Evolutionary conservation across 2,888 invertebrate species (phyloP), one percentile per base, ranked within the genome.

Genomic region (Epinotia brunnichana): DNA sequence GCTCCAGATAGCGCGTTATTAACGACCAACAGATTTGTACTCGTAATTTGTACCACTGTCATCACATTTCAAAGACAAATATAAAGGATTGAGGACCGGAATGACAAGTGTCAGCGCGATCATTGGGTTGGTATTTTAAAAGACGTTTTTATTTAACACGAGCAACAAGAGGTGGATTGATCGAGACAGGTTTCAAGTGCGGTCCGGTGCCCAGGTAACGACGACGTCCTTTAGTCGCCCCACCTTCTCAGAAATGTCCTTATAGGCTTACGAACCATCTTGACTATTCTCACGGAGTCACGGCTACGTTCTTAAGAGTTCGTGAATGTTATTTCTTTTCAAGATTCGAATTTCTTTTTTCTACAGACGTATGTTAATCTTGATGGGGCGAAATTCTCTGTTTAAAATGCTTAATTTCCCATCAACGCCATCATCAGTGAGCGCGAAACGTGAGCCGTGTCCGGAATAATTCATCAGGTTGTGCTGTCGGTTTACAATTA

Each of bases 31-130:
- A 91, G 91, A 92, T 93, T 92, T 92, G 93, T 93, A 90, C 82
- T 88, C 89, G 90, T 93, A 92, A 93, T 93, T 93, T 93, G 93
- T 93, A 93, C 90, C 88, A 91, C 91, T 93, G 93, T 93, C 93
- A 93, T 93, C 93, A 92, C 92, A 92, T 92, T 92, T 93, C 91
- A 92, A 93, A 93, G 93, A 93, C 93, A 93, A 93, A 92, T 91
- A 92, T 92, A 93, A 93, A 92, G 91, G 89, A 92, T 93, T 89
- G 93, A 90, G 89, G 86, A 86, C 87, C 88, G 88, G 91, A 90
- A 91, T 92, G 92, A 93, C 92, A 90, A 92, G 92, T 92, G 93
- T 91, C 91, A 91, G 86, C 84, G 87, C 80, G 86, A 85, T 87
- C 90, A 87, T 90, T 90, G 85, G 85, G 85, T 82, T 92, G 91